phyloP scores from a whole-genome alignment of 2,888 invertebrate species.

The Pimpla rufipes region DNA sequence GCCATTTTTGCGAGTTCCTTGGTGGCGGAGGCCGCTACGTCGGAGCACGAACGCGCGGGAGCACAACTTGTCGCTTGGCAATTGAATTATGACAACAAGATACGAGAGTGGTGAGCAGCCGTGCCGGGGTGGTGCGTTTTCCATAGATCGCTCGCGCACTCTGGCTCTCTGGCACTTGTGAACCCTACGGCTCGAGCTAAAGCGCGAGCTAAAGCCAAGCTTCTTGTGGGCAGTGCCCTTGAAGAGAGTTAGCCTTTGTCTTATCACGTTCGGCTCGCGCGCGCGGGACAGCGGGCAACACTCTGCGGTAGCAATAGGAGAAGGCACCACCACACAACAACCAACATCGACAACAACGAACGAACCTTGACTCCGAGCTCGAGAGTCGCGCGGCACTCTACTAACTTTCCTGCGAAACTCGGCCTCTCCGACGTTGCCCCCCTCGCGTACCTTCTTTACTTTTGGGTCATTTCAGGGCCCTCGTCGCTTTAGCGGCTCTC shows the following conservation, averaged over 20 bases:
- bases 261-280: constrained; percentile 80
- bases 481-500: too few relatives aligned
- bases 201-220: constrained; percentile 56
- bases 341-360: constrained; percentile 81
- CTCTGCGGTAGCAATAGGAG: constrained; percentile 40
- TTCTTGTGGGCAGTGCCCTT: constrained; percentile 78
- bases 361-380: constrained; percentile 83
- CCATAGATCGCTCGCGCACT: too few relatives aligned
- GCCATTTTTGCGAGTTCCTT: constrained; percentile 80
- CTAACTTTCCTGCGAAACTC: constrained; percentile 82
- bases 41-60: too few relatives aligned
- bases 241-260: constrained; percentile 83
- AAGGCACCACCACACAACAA: constrained; percentile 44
- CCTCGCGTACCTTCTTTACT: neutral
- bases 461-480: neutral
- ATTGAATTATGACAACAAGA: too few relatives aligned
- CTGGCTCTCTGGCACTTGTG: too few relatives aligned
- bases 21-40: constrained; percentile 51
- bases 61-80: too few relatives aligned
- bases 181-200: too few relatives aligned
- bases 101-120: too few relatives aligned
- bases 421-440: constrained; percentile 58
- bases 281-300: constrained; percentile 70
- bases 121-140: too few relatives aligned
- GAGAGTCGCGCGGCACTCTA: constrained; percentile 72